Evolutionary conservation across 2,797 vertebrate species (phyloP).

Genomic region (Neostethus bicornis): DNA sequence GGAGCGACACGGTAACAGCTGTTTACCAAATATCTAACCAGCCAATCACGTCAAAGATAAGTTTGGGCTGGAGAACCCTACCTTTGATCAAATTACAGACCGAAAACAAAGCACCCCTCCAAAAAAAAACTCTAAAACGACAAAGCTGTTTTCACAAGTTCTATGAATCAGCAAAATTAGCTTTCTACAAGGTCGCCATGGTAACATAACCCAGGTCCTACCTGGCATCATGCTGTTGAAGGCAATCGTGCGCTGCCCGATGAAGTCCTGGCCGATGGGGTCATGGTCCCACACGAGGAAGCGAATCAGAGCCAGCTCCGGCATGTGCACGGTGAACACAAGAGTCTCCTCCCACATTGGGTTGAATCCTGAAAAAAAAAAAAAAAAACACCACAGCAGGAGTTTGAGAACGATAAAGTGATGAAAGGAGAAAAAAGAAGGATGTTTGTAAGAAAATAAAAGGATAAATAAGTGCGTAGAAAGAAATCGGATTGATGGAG

Average conservation of each 20-base stretch:
- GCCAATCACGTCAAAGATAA: too few relatives aligned
- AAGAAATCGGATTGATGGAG: neutral
- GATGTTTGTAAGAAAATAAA: too few relatives aligned
- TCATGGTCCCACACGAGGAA: conserved; percentile 99
- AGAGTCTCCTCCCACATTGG: conserved; percentile 99
- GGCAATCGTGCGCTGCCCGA: conserved; percentile 93
- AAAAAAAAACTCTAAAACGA: too few relatives aligned
- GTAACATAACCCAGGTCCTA: conserved; percentile 47
- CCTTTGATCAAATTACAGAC: too few relatives aligned
- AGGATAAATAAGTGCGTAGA: too few relatives aligned
- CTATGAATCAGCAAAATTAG: too few relatives aligned
- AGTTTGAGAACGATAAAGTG: neutral
- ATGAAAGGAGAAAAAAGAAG: neutral
- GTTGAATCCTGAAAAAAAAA: conserved; percentile 86
- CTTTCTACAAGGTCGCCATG: neutral
- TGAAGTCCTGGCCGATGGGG: conserved; percentile 96
- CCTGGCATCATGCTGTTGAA: conserved; percentile 98
- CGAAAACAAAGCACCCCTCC: too few relatives aligned
- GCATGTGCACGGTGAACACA: conserved; percentile 94
- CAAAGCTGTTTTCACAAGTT: too few relatives aligned
- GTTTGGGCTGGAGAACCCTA: too few relatives aligned
- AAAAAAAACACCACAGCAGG: neutral
- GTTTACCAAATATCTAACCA: too few relatives aligned
- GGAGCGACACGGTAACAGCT: conserved; percentile 30
- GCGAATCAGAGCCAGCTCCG: conserved; percentile 89